phyloP scores from a whole-genome alignment of 2,797 vertebrate genomes.

The Hoplostethus mediterraneus region DNA sequence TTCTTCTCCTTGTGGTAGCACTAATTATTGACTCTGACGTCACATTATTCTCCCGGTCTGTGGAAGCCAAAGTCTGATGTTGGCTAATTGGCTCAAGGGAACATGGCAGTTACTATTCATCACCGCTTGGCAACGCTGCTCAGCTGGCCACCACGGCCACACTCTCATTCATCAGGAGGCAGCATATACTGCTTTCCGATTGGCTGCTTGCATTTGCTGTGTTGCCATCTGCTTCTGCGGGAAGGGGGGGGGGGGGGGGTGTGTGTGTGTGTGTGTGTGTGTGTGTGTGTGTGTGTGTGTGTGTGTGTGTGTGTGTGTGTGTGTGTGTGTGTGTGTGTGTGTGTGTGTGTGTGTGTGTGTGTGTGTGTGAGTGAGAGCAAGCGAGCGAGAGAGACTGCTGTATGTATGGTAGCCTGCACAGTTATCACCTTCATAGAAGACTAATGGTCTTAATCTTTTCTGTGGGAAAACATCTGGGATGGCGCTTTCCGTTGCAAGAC shows the following conservation, averaged over 20 bases:
- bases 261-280: conserved; percentile 24
- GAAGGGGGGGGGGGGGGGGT: conserved; percentile 25
- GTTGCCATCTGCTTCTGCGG: conserved; percentile 73
- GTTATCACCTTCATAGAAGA: neutral
- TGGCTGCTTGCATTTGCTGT: conserved; percentile 52
- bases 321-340: conserved; percentile 23
- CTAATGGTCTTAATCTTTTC: neutral
- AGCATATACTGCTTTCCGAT: conserved; percentile 59
- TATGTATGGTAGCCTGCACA: neutral
- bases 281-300: conserved; percentile 11
- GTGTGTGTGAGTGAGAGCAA: conserved; percentile 20
- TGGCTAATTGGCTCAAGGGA: conserved; percentile 69
- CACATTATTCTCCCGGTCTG: conserved; percentile 26
- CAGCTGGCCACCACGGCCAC: conserved; percentile 46
- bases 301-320: conserved; percentile 18
- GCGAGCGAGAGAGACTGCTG: conserved; percentile 3
- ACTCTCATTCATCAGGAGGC: conserved; percentile 64
- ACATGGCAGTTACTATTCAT: conserved; percentile 65
- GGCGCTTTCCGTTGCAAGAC: conserved; percentile 2
- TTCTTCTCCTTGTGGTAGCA: neutral
- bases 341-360: conserved; percentile 11
- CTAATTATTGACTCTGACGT: conserved; percentile 54
- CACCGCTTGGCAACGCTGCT: conserved; percentile 69
- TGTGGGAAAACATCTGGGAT: conserved; percentile 5
- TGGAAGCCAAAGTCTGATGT: conserved; percentile 33